Evolutionary conservation across 2,797 vertebrate genomes (phyloP).

Genomic region (Carcharodon carcharias): DNA sequence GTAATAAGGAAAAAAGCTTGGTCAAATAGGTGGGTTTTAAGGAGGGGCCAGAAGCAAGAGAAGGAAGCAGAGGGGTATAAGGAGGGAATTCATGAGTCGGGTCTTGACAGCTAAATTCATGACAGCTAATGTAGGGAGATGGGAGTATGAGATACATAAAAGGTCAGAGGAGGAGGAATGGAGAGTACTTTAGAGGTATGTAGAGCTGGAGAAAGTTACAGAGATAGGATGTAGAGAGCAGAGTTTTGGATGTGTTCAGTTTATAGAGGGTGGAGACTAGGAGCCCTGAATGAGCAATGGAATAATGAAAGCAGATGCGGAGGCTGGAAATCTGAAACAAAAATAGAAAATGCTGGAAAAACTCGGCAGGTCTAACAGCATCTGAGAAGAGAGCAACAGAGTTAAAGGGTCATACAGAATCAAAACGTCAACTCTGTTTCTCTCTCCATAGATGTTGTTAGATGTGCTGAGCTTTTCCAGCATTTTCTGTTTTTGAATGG

Average conservation of each 20-base stretch:
- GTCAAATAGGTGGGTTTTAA: not conserved
- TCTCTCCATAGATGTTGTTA: too few relatives aligned
- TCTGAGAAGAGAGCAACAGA: too few relatives aligned
- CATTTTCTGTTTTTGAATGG: not conserved
- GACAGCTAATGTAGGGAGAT: not conserved
- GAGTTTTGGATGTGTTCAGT: not conserved
- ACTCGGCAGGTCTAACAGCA: too few relatives aligned
- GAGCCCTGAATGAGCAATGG: not conserved
- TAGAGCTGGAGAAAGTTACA: too few relatives aligned
- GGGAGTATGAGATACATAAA: not conserved
- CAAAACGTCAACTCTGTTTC: too few relatives aligned
- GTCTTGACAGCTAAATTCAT: not conserved
- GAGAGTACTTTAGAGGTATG: too few relatives aligned
- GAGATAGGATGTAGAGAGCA: not conserved
- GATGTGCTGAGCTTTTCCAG: too few relatives aligned
- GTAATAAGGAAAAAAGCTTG: not conserved
- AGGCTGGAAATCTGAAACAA: too few relatives aligned
- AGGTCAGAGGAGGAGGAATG: too few relatives aligned
- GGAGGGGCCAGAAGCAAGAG: not conserved
- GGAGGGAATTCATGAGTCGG: not conserved
- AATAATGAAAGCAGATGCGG: not conserved
- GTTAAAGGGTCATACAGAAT: too few relatives aligned
- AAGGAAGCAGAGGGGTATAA: too few relatives aligned
- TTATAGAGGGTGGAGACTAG: not conserved
- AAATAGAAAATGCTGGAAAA: too few relatives aligned